Conservation (phyloP, 2,797 vertebrate genomes). For the Rachycentron canadum region DNA sequence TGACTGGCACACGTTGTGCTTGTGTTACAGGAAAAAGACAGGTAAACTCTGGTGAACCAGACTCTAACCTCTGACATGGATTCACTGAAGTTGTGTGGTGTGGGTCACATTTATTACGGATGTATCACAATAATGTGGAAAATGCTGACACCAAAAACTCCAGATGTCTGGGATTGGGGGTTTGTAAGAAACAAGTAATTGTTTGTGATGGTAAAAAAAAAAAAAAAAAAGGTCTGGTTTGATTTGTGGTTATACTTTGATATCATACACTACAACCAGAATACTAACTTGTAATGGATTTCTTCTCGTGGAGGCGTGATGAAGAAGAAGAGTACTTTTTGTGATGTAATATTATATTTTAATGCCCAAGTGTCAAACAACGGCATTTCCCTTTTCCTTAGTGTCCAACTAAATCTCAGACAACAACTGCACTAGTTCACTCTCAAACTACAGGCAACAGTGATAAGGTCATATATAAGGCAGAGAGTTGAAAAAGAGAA, state of each 20-base stretch:
- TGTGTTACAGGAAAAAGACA: slow-evolving; percentile 75
- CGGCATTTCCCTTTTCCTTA: not conserved
- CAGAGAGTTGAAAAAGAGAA: slow-evolving; percentile 20
- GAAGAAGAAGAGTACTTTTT: not conserved
- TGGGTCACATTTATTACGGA: slow-evolving; percentile 65
- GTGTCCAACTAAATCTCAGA: slow-evolving; percentile 12
- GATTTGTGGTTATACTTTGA: slow-evolving; percentile 1
- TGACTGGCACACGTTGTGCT: slow-evolving; percentile 55
- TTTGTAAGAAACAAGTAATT: slow-evolving; percentile 19
- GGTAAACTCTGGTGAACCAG: slow-evolving; percentile 75
- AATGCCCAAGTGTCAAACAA: not conserved
- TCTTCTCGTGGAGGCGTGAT: not conserved
- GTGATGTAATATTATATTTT: slow-evolving; percentile 1
- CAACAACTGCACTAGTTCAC: not conserved
- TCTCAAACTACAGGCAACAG: not conserved
- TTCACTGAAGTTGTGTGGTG: slow-evolving; percentile 63
- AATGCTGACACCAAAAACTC: slow-evolving; percentile 56
- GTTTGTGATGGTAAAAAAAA: slow-evolving; percentile 14
- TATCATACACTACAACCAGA: slow-evolving; percentile 10
- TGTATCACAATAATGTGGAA: slow-evolving; percentile 58
- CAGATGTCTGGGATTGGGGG: not conserved
- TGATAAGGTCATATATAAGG: slow-evolving; percentile 50
- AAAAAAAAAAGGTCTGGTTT: too few species aligned
- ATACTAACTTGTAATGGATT: not conserved
- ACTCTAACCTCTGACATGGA: slow-evolving; percentile 70